Base-by-base conservation (phyloP, 2,113 vertebrate species). In the Uropsilus gracilis region DNA sequence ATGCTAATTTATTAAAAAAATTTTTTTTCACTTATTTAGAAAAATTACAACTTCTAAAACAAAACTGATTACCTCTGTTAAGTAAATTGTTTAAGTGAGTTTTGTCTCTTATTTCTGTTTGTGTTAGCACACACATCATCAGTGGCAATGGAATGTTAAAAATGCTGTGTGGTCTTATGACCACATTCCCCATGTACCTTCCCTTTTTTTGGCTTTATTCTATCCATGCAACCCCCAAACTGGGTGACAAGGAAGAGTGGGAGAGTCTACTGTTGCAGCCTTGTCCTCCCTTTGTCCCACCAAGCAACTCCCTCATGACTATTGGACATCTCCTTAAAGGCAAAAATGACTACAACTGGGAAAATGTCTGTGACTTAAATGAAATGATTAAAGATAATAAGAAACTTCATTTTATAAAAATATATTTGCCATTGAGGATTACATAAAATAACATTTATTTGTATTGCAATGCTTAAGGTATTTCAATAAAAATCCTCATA, bases 101-200 rank as follows among this genome's bases (percentile, higher is more conserved):
- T 94, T 76, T 37, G n/a, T 64, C 73, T 86, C 71, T 75, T 72
- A 90, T 78, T 83, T 90, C 68, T 86, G 20, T 71, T 84, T 59
- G 18, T 68, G 10, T 91, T 82, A 48, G 22, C 18, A 10, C 5
- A 39, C 8, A 76, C 6, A 80, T 86, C 24, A 63, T 57, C 53
- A n/a, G 5, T 50, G 57, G 68, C 7, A 1, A 4, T 89, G 34
- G 14, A 44, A 71, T 57, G 55, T 72, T 87, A 11, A 72, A 69
- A 66, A 53, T 34, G 14, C 55, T 24, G 2, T 28, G 10, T 39
- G 20, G 64, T 78, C 46, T 50, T 30, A 13, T 18, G 20, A 75
- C 16, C 18, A 10, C 20, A 16, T 32, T 71, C 77, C 28, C 20
- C 11, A 8, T 39, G 61, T 16, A 28, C 32, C 30, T 86, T 57